Conservation (phyloP, 1,140 invertebrate genomes). For the Lordiphosa collinella region DNA sequence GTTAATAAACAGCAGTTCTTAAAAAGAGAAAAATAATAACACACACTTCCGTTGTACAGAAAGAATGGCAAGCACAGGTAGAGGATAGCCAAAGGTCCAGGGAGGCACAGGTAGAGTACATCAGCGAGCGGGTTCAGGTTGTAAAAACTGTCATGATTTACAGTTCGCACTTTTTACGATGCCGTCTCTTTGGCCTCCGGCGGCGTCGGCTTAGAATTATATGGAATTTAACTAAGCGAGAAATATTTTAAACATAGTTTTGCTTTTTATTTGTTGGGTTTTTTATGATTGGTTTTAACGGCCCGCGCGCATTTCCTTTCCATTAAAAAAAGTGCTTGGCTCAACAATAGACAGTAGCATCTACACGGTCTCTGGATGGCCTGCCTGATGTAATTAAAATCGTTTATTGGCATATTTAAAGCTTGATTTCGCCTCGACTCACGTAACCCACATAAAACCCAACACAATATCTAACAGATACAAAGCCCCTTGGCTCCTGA, state of each 20-base stretch:
- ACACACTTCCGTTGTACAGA: slow-evolving; percentile 44
- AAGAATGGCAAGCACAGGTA: background rate
- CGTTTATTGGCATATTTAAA: slow-evolving; percentile 65
- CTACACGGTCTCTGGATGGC: no score
- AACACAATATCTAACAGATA: background rate
- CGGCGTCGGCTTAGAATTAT: slow-evolving; percentile 48
- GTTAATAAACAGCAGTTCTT: slow-evolving; percentile 52
- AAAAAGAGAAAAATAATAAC: slow-evolving; percentile 14
- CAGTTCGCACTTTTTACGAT: slow-evolving; percentile 76
- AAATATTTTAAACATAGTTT: slow-evolving; percentile 66
- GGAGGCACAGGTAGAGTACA: background rate
- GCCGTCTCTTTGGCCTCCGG: slow-evolving; percentile 35
- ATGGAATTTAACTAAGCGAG: slow-evolving; percentile 68
- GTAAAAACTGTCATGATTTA: slow-evolving; percentile 76
- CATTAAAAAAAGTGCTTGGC: slow-evolving; percentile 36
- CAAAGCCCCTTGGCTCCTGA: background rate
- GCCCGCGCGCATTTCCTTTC: slow-evolving; percentile 45
- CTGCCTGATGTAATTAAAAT: slow-evolving; percentile 59
- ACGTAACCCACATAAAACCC: slow-evolving; percentile 57
- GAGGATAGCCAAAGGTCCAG: background rate
- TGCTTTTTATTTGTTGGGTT: slow-evolving; percentile 24
- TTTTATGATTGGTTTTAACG: slow-evolving; percentile 50
- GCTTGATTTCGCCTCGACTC: slow-evolving; percentile 44
- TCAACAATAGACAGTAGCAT: slow-evolving; percentile 1
- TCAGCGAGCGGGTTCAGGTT: slow-evolving; percentile 19